These are phyloP conservation scores for Amorpha juglandis DNA, from an alignment of 2,888 invertebrate genomes.

Conservation along the genomic window DNA sequence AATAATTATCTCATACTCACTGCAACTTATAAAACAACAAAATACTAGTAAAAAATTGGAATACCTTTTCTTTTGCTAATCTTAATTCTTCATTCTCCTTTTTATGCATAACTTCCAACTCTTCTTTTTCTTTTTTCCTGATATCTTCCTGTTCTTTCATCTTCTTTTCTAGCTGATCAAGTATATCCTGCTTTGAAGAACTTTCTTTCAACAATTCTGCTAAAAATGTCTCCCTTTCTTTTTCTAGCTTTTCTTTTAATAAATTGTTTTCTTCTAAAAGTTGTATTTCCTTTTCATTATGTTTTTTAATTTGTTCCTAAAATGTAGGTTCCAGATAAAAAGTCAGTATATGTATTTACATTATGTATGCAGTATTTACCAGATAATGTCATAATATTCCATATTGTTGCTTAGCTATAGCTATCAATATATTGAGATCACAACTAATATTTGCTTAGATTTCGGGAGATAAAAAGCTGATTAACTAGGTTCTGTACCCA, in stretches of 20 bases:
- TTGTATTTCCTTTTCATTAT: conserved; percentile 69
- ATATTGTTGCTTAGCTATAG: too few relatives aligned
- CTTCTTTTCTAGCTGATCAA: conserved; percentile 76
- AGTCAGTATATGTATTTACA: too few relatives aligned
- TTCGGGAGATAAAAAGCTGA: too few relatives aligned
- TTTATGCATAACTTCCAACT: conserved; percentile 65
- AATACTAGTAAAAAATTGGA: neutral
- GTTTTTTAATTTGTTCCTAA: conserved; percentile 71
- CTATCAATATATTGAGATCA: too few relatives aligned
- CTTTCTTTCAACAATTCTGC: conserved; percentile 75
- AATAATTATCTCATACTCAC: neutral
- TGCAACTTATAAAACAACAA: neutral
- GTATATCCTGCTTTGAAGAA: conserved; percentile 78
- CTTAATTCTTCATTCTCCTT: conserved; percentile 69
- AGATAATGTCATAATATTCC: too few relatives aligned
- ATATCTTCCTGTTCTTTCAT: conserved; percentile 78
- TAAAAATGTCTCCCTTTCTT: conserved; percentile 80
- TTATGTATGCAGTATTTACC: too few relatives aligned
- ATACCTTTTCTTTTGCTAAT: conserved; percentile 76
- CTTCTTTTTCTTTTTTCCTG: conserved; percentile 69
- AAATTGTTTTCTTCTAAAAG: conserved; percentile 74
- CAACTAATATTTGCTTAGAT: too few relatives aligned
- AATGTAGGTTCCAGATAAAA: conserved; percentile 23
- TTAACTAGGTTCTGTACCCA: too few relatives aligned
- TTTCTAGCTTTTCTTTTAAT: conserved; percentile 73